A percentile compares a stretch with the other conserved stretches of the same genome.
These are phyloP conservation scores for Molossus alvarezi DNA, from an alignment of 2,797 vertebrate genomes.

Conservation along the genomic window DNA sequence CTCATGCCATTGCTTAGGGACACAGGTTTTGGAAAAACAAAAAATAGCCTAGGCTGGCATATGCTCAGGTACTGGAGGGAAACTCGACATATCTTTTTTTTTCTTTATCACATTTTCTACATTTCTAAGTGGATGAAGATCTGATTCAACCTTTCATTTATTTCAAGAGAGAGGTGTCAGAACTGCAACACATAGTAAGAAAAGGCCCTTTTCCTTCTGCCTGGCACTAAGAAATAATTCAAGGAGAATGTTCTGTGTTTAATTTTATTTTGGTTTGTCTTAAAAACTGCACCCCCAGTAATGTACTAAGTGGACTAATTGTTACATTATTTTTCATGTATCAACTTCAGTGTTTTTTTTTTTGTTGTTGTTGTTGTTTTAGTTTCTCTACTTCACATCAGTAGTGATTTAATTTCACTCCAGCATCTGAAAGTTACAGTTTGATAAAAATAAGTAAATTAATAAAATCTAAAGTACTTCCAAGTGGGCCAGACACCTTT, in stretches of 20 bases:
- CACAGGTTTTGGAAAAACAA: not conserved
- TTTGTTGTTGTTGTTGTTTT: not conserved
- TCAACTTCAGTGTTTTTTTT: slow-evolving; percentile 29
- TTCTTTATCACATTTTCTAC: not conserved
- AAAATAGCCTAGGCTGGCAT: not conserved
- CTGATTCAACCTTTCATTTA: not conserved
- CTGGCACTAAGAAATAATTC: not conserved
- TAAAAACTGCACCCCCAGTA: not conserved
- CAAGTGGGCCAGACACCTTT: slow-evolving; percentile 89
- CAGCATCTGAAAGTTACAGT: slow-evolving; percentile 62
- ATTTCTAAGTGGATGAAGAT: not conserved
- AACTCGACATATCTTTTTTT: not conserved
- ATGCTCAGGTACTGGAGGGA: not conserved
- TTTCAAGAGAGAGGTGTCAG: not conserved
- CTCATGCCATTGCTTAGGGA: not conserved
- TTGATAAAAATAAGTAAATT: slow-evolving; percentile 78
- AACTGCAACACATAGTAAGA: not conserved
- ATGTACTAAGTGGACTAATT: not conserved
- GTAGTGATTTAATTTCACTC: slow-evolving; percentile 48
- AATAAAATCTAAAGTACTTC: slow-evolving; percentile 72
- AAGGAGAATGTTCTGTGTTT: not conserved
- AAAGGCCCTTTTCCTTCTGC: not conserved
- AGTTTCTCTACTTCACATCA: slow-evolving; percentile 45
- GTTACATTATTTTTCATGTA: slow-evolving; percentile 50
- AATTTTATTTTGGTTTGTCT: slow-evolving; percentile 24